phyloP scores from a whole-genome alignment of 2,113 vertebrate species.

The Myocastor coypus region DNA sequence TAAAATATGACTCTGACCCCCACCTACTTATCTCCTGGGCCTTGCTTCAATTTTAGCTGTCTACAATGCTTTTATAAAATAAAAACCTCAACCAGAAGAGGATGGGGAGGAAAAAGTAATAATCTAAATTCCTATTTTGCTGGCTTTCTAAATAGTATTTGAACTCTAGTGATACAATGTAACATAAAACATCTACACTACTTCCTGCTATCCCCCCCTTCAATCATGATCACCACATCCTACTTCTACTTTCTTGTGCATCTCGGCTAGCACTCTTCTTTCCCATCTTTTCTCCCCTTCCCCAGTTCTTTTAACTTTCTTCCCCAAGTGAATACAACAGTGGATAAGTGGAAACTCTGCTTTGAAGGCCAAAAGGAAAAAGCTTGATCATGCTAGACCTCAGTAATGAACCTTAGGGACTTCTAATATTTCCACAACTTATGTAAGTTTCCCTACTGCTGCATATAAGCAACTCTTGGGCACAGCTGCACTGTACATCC shows the following conservation, averaged over 20 bases:
- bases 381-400: neutral
- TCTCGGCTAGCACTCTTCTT: neutral
- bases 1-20: neutral
- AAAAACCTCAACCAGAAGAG: neutral
- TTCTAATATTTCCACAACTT: neutral
- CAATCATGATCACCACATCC: neutral
- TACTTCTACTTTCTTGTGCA: neutral
- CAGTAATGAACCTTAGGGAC: neutral
- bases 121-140: neutral
- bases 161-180: neutral
- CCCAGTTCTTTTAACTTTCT: neutral
- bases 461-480: neutral
- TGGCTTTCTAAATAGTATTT: neutral
- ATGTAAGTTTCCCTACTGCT: too few relatives aligned
- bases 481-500: neutral
- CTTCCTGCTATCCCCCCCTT: too few relatives aligned
- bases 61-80: neutral
- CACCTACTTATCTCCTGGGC: neutral
- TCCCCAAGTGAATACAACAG: neutral
- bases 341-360: neutral
- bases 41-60: neutral
- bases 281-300: rapidly evolving
- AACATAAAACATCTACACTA: neutral
- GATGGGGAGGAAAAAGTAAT: neutral
- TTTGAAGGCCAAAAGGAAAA: neutral